These are phyloP conservation scores for Epinotia bilunana DNA, from an alignment of 2,888 invertebrate genomes.

Conservation along the genomic window DNA sequence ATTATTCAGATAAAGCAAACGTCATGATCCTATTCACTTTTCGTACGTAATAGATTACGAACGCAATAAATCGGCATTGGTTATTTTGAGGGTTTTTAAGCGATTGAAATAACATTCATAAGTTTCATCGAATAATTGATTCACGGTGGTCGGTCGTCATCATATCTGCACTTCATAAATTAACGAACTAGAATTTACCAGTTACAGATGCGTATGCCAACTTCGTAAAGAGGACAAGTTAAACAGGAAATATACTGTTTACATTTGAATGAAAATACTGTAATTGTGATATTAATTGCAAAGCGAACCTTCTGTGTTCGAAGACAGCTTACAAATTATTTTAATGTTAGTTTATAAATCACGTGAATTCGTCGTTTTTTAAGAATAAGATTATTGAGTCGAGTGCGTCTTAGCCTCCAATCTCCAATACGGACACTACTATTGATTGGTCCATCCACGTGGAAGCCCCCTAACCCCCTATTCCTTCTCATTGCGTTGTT, in stretches of 20 bases:
- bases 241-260: not conserved
- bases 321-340: not conserved
- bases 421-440: too few relatives aligned
- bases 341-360: not conserved
- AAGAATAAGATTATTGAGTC: not conserved
- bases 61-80: not conserved
- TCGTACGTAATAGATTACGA: slow-evolving; percentile 26
- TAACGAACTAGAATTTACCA: not conserved
- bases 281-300: not conserved
- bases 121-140: not conserved
- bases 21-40: slow-evolving; percentile 33
- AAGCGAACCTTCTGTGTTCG: not conserved
- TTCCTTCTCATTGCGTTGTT: not conserved
- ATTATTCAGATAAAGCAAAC: slow-evolving; percentile 2
- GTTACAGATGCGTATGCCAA: not conserved
- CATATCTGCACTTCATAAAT: not conserved
- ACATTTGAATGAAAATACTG: not conserved
- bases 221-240: not conserved
- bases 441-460: not conserved
- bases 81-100: not conserved
- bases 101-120: not conserved
- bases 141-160: not conserved
- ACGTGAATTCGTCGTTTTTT: not conserved
- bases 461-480: not conserved
- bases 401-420: too few relatives aligned